Evolutionary conservation across 2,797 vertebrate genomes (phyloP).

Genomic region (Chanos chanos): DNA sequence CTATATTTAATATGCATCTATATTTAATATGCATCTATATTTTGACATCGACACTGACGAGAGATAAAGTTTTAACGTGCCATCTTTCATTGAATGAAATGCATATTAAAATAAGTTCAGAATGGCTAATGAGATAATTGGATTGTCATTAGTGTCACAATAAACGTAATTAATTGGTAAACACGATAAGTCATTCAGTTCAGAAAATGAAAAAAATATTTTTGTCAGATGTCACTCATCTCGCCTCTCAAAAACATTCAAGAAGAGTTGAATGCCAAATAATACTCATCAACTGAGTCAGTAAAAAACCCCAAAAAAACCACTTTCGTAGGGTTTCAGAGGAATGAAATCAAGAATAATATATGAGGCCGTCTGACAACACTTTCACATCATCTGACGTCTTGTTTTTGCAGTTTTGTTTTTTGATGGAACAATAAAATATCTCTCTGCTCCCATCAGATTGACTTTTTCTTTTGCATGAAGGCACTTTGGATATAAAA

Average conservation of each 20-base stretch:
- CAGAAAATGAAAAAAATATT: too few relatives aligned
- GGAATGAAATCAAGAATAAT: neutral
- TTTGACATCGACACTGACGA: conserved; percentile 22
- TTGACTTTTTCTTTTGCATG: too few relatives aligned
- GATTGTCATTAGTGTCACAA: too few relatives aligned
- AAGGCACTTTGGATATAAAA: too few relatives aligned
- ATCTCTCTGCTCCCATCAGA: too few relatives aligned
- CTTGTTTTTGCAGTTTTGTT: too few relatives aligned
- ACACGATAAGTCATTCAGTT: too few relatives aligned
- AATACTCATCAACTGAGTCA: neutral
- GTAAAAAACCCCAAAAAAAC: neutral
- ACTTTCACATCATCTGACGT: neutral
- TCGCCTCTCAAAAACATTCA: too few relatives aligned
- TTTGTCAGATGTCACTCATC: too few relatives aligned
- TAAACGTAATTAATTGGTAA: too few relatives aligned
- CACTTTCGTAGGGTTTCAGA: neutral
- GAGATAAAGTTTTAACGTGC: conserved; percentile 7
- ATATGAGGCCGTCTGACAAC: neutral
- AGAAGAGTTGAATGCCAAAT: neutral
- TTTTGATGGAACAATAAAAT: too few relatives aligned
- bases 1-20: too few relatives aligned
- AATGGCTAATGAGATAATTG: neutral
- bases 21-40: neutral
- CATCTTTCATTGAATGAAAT: neutral
- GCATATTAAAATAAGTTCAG: neutral